Percentiles rank a stretch among this genome's conserved stretches.
Evolutionary conservation across 2,888 invertebrate species (phyloP).

Genomic region (Polydrusus cervinus): DNA sequence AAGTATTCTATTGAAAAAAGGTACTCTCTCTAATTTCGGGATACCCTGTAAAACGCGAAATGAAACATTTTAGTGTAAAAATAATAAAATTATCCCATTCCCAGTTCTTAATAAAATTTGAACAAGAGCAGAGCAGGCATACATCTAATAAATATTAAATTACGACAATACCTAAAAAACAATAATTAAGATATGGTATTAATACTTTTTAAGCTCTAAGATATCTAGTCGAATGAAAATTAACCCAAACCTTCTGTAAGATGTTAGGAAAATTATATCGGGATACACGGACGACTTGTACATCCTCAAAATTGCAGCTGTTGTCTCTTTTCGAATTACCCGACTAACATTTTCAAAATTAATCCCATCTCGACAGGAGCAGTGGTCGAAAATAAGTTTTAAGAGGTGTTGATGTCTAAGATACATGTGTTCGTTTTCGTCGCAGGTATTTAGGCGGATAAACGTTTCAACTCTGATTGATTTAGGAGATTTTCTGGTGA

Average conservation of each 20-base stretch:
- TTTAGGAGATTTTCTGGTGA: constrained; percentile 58
- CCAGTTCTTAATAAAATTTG: too few relatives aligned
- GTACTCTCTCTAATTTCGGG: too few relatives aligned
- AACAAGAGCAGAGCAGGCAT: too few relatives aligned
- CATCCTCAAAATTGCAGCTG: constrained; percentile 41
- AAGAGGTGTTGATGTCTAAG: constrained; percentile 68
- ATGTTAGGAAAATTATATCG: constrained; percentile 29
- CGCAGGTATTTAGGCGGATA: constrained; percentile 66
- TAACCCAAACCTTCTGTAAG: constrained; percentile 10
- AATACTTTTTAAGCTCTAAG: too few relatives aligned
- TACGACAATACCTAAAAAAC: too few relatives aligned
- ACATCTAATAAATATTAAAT: too few relatives aligned
- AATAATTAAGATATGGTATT: too few relatives aligned
- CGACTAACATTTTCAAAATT: constrained; percentile 50
- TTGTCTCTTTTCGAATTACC: constrained; percentile 41
- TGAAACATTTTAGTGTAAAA: too few relatives aligned
- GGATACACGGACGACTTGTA: constrained; percentile 22
- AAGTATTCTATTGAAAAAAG: too few relatives aligned
- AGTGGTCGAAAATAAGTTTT: constrained; percentile 57
- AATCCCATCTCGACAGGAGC: constrained; percentile 44
- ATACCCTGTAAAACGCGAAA: too few relatives aligned
- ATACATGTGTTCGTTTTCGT: constrained; percentile 69
- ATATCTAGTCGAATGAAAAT: background rate
- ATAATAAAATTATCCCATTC: too few relatives aligned
- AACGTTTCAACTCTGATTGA: constrained; percentile 67